Conservation (phyloP, 2,888 invertebrate species). For the Germaria angustata region DNA sequence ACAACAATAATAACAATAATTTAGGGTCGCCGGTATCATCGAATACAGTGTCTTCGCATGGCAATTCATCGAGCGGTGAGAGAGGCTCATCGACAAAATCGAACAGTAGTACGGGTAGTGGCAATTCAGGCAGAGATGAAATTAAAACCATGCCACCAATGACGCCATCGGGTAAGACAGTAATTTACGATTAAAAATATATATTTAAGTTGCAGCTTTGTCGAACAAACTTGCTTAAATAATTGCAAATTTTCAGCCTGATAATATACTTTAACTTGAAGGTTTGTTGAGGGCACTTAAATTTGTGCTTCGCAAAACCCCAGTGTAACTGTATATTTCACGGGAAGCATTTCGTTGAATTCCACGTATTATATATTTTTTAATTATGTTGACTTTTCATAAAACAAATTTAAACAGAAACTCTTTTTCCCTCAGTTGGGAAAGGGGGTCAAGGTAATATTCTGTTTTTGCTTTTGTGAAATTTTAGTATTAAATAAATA, state of each 20-base stretch:
- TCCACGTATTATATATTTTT: neutral
- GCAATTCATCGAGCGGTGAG: conserved; percentile 72
- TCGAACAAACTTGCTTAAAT: neutral
- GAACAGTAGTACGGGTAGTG: conserved; percentile 78
- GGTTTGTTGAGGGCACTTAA: neutral
- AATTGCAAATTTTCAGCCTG: neutral
- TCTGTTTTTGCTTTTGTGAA: neutral
- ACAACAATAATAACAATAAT: conserved; percentile 74
- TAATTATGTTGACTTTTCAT: conserved; percentile 58
- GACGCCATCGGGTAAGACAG: conserved; percentile 77
- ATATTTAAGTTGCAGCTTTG: too few species aligned
- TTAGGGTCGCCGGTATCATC: conserved; percentile 77
- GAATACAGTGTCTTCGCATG: conserved; percentile 78
- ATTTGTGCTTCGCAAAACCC: conserved; percentile 15
- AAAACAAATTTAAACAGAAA: conserved; percentile 25
- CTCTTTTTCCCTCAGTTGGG: neutral
- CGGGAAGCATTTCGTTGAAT: neutral
- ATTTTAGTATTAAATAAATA: conserved; percentile 25
- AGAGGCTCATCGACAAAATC: conserved; percentile 78
- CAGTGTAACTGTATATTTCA: too few species aligned
- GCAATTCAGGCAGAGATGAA: conserved; percentile 76
- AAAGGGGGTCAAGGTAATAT: conserved; percentile 57
- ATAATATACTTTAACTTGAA: neutral
- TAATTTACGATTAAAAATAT: neutral
- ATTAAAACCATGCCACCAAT: conserved; percentile 78